Percentiles rank a stretch among this genome's conserved stretches.
Conservation (phyloP, 2,888 invertebrate species). For the Drosophila picticornis region DNA sequence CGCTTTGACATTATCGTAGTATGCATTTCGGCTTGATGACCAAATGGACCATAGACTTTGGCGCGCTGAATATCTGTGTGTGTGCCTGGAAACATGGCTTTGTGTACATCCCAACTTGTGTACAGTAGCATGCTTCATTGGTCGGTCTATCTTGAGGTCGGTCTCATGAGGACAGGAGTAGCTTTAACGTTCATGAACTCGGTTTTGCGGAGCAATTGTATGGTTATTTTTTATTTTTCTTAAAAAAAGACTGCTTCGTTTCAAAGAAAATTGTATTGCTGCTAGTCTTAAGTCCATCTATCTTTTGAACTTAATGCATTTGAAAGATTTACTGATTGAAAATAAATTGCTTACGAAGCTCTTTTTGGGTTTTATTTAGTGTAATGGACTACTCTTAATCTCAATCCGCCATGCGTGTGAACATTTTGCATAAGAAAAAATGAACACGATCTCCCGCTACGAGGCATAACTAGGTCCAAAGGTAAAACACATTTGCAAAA, state of each 20-base stretch:
- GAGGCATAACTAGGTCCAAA: slow-evolving; percentile 7
- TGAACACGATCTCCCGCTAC: slow-evolving; percentile 9
- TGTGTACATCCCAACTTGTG: slow-evolving; percentile 15
- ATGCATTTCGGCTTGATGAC: slow-evolving; percentile 60
- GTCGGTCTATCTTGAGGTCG: neutral
- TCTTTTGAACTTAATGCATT: neutral
- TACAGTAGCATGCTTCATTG: slow-evolving; percentile 22
- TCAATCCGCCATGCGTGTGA: slow-evolving; percentile 44
- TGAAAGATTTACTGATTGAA: slow-evolving; percentile 38
- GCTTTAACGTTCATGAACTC: slow-evolving; percentile 7
- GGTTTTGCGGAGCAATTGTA: neutral
- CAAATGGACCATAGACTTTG: slow-evolving; percentile 28
- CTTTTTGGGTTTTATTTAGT: slow-evolving; percentile 13
- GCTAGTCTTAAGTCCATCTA: neutral
- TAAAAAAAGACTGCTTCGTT: neutral
- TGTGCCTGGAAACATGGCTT: neutral
- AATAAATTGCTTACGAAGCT: slow-evolving; percentile 15
- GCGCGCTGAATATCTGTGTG: neutral
- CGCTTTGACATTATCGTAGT: slow-evolving; percentile 82
- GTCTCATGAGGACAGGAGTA: neutral
- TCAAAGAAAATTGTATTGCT: neutral
- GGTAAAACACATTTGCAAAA: slow-evolving; percentile 42
- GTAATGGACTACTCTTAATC: slow-evolving; percentile 45
- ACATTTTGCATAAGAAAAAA: slow-evolving; percentile 59
- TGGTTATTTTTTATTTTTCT: neutral